Conservation (phyloP, 2,113 vertebrate genomes). For the Megaceryle torquata region DNA sequence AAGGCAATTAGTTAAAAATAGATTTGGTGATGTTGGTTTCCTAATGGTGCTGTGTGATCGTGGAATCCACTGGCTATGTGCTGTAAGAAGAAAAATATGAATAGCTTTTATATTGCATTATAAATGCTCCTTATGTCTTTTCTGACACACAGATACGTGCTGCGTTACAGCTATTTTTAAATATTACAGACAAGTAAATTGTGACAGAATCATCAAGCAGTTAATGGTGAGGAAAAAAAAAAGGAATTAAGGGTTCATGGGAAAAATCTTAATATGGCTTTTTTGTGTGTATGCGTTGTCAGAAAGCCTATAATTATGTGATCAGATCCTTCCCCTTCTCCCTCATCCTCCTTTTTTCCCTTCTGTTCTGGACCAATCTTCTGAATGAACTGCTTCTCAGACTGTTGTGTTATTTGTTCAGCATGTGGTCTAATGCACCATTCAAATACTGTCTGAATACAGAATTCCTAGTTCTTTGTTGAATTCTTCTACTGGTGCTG, state of each 20-base stretch:
- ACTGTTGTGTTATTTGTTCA: not conserved
- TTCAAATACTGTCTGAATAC: not conserved
- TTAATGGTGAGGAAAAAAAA: not conserved
- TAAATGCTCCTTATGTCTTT: not conserved
- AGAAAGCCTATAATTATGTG: not conserved
- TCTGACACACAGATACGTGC: not conserved
- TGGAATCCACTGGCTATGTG: not conserved
- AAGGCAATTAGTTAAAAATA: not conserved
- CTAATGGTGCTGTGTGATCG: not conserved
- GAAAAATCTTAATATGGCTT: not conserved
- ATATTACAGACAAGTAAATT: too few species aligned
- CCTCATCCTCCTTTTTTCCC: not conserved
- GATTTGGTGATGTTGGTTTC: not conserved
- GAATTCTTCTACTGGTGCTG: not conserved
- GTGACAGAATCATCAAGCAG: not conserved
- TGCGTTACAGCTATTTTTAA: too few species aligned
- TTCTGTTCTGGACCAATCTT: not conserved
- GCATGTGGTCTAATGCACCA: not conserved
- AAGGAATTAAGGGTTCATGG: not conserved
- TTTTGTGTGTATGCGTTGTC: not conserved
- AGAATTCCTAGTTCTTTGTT: not conserved
- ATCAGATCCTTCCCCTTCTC: not conserved
- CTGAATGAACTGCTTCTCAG: constrained; percentile 1
- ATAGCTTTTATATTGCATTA: not conserved
- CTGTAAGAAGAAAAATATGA: not conserved